Base-by-base conservation (phyloP, 2,888 invertebrate genomes). In the Stenichneumon culpator region DNA sequence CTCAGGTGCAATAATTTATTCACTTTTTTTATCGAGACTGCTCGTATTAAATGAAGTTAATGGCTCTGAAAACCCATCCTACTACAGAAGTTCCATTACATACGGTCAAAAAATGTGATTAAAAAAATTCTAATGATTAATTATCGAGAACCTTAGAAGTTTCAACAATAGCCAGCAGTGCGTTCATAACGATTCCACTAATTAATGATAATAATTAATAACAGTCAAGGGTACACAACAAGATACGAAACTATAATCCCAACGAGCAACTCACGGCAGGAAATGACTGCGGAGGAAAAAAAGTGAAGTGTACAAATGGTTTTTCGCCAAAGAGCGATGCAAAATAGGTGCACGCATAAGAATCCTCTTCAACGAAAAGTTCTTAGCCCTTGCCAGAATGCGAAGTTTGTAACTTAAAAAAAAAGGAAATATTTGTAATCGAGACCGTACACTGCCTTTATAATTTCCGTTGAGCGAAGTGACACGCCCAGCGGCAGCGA, bases 271-370 rank as follows among this genome's bases (percentile, higher is more conserved):
- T 28, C 19, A 25, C 32, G 70, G 52, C 54, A 22, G 70, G 69
- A 44, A 69, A 44, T 47, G 22, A 50, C 47, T 44, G 14, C 2
- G 44, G 16, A 28, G 14, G 44, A 16, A 28, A 50, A 68, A 69
- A 44, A 47, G 57, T 57, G 57, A 57, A 57, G 57, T 50, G 25
- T 44, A 69, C 50, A 57, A 57, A 57, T 69, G 19, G 39, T 39
- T 22, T 57, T 25, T 57, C 25, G 57, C 57, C 57, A 57, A 57
- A 57, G 57, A 14, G 11, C 22, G 25, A 57, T 57, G 22, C 57
- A 57, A 57, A 54, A 14, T 22, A 57, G 25, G 3, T 25, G 11
- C 25, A 25, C 57, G 25, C 14, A 57, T 22, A 25, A 57, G 22
- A 57, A 11, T 57, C 22, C 22, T 22, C 22, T 11, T 11, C 14